Evolutionary conservation across 2,888 invertebrate genomes (phyloP).

Genomic region (Chrysolina americana): DNA sequence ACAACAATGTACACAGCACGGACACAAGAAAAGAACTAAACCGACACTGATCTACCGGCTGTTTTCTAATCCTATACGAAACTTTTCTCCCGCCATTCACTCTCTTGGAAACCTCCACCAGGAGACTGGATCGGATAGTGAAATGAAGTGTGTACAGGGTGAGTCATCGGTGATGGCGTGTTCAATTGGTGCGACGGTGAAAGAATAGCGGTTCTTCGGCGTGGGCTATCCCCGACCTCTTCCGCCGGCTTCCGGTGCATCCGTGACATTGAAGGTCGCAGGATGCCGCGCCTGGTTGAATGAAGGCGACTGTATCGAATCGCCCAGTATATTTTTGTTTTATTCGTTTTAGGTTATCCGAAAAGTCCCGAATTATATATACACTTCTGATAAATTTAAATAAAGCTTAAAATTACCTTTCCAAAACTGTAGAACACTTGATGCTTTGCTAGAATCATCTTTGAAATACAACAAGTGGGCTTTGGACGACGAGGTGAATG

Average conservation of each 20-base stretch:
- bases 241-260: slow-evolving; percentile 7
- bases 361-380: too few species aligned
- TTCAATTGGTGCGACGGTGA: background rate
- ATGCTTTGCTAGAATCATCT: too few species aligned
- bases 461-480: too few species aligned
- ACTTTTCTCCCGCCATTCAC: slow-evolving; percentile 67
- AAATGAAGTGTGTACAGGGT: slow-evolving; percentile 57
- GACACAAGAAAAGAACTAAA: slow-evolving; percentile 66
- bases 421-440: too few species aligned
- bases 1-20: slow-evolving; percentile 63
- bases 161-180: slow-evolving; percentile 29
- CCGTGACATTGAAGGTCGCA: background rate
- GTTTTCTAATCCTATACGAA: slow-evolving; percentile 68
- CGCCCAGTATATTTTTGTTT: too few species aligned
- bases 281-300: background rate
- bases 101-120: slow-evolving; percentile 63
- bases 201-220: slow-evolving; percentile 14
- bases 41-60: slow-evolving; percentile 66
- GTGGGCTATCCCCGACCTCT: slow-evolving; percentile 21
- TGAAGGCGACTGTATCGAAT: background rate
- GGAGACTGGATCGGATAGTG: slow-evolving; percentile 55
- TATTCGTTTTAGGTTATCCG: too few species aligned
- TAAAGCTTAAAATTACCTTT: too few species aligned
- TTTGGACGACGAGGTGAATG: too few species aligned
- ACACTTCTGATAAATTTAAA: too few species aligned